phyloP scores from a whole-genome alignment of 2,797 vertebrate genomes.

The Capromys pilorides region DNA sequence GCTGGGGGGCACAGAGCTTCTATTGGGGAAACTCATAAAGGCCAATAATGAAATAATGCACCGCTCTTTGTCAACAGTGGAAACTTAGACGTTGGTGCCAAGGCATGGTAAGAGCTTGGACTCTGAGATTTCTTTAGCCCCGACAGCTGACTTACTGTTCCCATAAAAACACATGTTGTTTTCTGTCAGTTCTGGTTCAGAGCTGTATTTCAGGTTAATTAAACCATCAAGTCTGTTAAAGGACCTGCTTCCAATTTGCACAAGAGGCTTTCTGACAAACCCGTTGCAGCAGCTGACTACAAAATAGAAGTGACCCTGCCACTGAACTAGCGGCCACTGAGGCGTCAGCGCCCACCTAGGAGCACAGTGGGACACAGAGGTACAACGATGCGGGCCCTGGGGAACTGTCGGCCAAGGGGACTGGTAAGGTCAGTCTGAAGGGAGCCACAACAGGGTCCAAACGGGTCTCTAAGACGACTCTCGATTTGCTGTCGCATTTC shows the following conservation, averaged over 20 bases:
- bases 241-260: fast-evolving
- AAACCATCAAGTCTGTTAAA: background rate
- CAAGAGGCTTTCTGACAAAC: background rate
- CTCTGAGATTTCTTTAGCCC: background rate
- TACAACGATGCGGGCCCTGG: background rate
- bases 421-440: background rate
- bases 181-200: background rate
- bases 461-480: background rate
- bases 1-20: background rate
- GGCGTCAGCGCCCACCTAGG: background rate
- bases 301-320: background rate
- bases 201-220: background rate
- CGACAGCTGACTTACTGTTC: background rate
- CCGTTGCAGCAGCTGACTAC: background rate
- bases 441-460: fast-evolving
- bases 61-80: background rate
- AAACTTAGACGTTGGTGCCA: background rate
- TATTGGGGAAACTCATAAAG: background rate
- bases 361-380: fast-evolving
- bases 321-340: fast-evolving
- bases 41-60: fast-evolving
- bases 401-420: background rate
- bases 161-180: background rate
- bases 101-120: background rate
- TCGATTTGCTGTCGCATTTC: fast-evolving